Evolutionary conservation across 1,140 invertebrate genomes (phyloP), one percentile per base, ranked within the genome.

Genomic region (Caerostris darwini): DNA sequence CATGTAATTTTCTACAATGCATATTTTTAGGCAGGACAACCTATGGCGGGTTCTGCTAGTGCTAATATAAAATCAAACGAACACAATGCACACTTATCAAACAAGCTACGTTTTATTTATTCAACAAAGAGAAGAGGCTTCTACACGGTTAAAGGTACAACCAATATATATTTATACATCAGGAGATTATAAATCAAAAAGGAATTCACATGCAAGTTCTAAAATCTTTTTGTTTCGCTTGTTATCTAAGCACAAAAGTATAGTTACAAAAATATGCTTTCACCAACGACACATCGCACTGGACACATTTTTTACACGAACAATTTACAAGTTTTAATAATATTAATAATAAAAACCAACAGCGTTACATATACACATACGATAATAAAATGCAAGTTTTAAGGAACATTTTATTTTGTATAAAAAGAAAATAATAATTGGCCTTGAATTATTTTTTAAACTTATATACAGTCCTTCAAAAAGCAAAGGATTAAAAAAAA

Each of bases 181-280:
- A 34, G 34, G 34, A 34, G 34, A 34, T 34, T 71, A 50, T 7
- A 71, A 19, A 71, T 34, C 34, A 34, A 19, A 71, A 71, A 71
- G 4, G 3, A 71, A 71, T 34, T 34, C 34, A 34, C 34, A 34
- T 34, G 19, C n/a, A n/a, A 10, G 7, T 71, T 71, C 69, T 71
- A 71, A 71, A 71, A 71, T 71, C 69, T 71, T 71, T 34, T 71
- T 71, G 19, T 7, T 71, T 71, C 19, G n/a, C n/a, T 71, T 71
- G 12, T 7, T 4, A 34, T 50, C 69, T 71, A 71, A 50, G 69
- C 69, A 71, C 69, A 50, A 71, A 34, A 71, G 69, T 7, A 71
- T 7, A 71, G 69, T 10, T 71, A 71, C 19, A 71, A 71, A 71
- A 71, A 71, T 71, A 71, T 34, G 10, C 7, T 71, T 71, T 71